Evolutionary conservation across 2,888 invertebrate genomes (phyloP).

Genomic region (Deilephila porcellus): DNA sequence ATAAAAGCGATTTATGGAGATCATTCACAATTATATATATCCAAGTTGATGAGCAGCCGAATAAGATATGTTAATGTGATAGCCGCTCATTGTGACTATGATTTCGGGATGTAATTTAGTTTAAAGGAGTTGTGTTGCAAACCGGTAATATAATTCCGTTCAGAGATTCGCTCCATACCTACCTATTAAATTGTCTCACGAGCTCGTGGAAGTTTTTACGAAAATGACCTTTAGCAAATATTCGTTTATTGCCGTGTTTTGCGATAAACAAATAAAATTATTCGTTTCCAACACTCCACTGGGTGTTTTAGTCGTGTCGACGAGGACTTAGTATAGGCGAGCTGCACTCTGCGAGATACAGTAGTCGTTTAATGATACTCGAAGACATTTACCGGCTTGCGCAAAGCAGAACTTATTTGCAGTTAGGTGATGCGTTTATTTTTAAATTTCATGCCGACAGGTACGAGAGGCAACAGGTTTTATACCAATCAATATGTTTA

Average conservation of each 20-base stretch:
- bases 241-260: slow-evolving; percentile 43
- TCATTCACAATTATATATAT: slow-evolving; percentile 12
- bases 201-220: slow-evolving; percentile 40
- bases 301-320: neutral
- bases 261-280: slow-evolving; percentile 45
- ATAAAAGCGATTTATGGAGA: slow-evolving; percentile 12
- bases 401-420: slow-evolving; percentile 42
- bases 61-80: slow-evolving; percentile 22
- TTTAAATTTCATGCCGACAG: slow-evolving; percentile 41
- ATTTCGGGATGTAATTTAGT: slow-evolving; percentile 15
- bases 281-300: slow-evolving; percentile 37
- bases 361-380: slow-evolving; percentile 41
- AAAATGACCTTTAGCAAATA: slow-evolving; percentile 41
- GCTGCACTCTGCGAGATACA: slow-evolving; percentile 12
- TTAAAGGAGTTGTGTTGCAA: slow-evolving; percentile 5
- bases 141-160: slow-evolving; percentile 21
- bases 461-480: slow-evolving; percentile 45
- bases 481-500: slow-evolving; percentile 37
- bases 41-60: slow-evolving; percentile 12
- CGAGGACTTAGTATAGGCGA: neutral
- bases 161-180: slow-evolving; percentile 7
- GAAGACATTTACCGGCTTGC: slow-evolving; percentile 43
- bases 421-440: slow-evolving; percentile 45
- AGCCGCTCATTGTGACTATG: slow-evolving; percentile 9
- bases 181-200: slow-evolving; percentile 21